Evolutionary conservation across 2,113 vertebrate species (phyloP), one percentile per base, ranked within the genome.

Genomic region (Hucho hucho): DNA sequence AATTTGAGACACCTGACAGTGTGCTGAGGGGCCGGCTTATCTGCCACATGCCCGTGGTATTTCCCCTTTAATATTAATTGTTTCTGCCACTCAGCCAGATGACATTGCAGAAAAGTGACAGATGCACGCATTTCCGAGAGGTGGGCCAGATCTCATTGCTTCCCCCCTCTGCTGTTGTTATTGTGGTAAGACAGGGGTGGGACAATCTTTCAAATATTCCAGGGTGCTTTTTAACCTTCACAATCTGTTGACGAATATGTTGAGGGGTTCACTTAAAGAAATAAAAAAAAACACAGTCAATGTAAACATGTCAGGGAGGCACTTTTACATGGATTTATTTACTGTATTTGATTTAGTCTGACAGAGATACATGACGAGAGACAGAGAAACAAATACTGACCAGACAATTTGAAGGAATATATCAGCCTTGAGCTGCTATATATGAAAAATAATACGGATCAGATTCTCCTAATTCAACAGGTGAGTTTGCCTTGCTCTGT

Each of bases 61-160:
- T 75, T 72, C 63, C 69, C 61, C 72, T 53, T 66, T 74, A 69
- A 75, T 77, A 79, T 83, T 82, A 89, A 87, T 86, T 83, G 84
- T 80, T 84, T 81, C 87, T 89, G 84, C 76, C 86, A 83, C 74
- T 89, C 81, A 85, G 70, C 73, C 68, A 76, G 79, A 86, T 84
- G 85, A 87, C 83, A 83, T 80, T 83, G 81, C 78, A 73, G 43
- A 80, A 77, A 87, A 87, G 69, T 81, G 86, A 87, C 81, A 86
- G 77, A 73, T 84, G 78, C 73, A 59, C 49, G 13, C 32, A 53
- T 80, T 70, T 66, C 53, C 28, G 65, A 29, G 47, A 63, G 16
- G 65, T 29, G 29, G 65, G 58, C n/a, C n/a, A 61, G 13, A 37
- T 67, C 12, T 16, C 65, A 25, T 14, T n/a, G n/a, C n/a, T 28